Evolutionary conservation across 2,888 invertebrate genomes (phyloP).

Genomic region (Laspeyria flexula): DNA sequence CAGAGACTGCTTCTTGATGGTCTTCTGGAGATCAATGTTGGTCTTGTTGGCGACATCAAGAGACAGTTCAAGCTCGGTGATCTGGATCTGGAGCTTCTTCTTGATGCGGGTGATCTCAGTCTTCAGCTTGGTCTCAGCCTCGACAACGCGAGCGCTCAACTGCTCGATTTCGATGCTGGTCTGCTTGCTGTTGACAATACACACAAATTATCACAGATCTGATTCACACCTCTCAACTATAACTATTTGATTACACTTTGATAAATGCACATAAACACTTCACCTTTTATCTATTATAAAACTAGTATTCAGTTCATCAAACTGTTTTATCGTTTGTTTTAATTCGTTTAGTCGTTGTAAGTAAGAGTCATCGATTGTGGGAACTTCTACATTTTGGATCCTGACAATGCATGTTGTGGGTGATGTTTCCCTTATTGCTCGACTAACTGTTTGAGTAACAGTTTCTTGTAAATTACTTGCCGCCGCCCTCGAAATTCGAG

Average conservation of each 20-base stretch:
- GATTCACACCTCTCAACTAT: neutral
- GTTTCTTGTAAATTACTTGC: slow-evolving; percentile 56
- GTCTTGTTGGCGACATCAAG: slow-evolving; percentile 99
- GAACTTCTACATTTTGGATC: slow-evolving; percentile 65
- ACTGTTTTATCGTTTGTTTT: slow-evolving; percentile 87
- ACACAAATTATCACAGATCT: slow-evolving; percentile 15
- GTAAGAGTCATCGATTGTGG: slow-evolving; percentile 84
- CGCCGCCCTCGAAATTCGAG: slow-evolving; percentile 49
- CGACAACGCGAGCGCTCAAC: slow-evolving; percentile 96
- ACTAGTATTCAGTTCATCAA: slow-evolving; percentile 86
- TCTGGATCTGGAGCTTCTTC: slow-evolving; percentile 99
- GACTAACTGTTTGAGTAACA: slow-evolving; percentile 59
- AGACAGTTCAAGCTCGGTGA: slow-evolving; percentile 98
- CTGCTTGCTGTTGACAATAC: slow-evolving; percentile 91
- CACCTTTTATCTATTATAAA: slow-evolving; percentile 89
- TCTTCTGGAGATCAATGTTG: slow-evolving; percentile 98
- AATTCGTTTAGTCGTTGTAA: slow-evolving; percentile 86
- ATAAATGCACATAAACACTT: too few relatives aligned
- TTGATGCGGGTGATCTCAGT: slow-evolving; percentile 98
- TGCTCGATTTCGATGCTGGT: slow-evolving; percentile 99
- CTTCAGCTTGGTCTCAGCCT: slow-evolving; percentile 98
- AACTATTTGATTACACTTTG: neutral
- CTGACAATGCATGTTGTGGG: slow-evolving; percentile 70
- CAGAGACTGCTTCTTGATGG: slow-evolving; percentile 98
- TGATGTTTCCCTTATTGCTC: slow-evolving; percentile 61